Percentiles rank a stretch among this genome's conserved stretches.
Evolutionary conservation across 2,888 invertebrate species (phyloP).

Genomic region (Drosophila ezoana): DNA sequence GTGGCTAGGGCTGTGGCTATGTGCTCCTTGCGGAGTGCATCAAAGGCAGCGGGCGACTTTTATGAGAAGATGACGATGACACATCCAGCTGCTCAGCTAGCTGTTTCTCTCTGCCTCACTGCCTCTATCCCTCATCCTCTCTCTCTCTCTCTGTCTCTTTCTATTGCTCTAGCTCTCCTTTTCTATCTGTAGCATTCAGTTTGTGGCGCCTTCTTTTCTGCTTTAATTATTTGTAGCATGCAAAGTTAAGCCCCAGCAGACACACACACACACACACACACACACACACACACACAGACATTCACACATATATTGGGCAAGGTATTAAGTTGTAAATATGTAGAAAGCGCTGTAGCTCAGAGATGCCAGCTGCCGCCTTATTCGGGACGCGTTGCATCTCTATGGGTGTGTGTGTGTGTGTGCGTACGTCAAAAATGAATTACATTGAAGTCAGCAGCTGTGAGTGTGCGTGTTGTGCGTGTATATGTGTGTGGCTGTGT

Average conservation of each 20-base stretch:
- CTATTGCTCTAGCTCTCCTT: conserved; percentile 2
- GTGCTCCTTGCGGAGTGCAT: conserved; percentile 37
- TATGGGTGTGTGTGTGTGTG: conserved; percentile 3
- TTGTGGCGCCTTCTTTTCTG: conserved; percentile 62
- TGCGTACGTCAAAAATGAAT: conserved; percentile 70
- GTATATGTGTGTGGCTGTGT: conserved; percentile 23
- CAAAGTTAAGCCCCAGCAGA: conserved; percentile 63
- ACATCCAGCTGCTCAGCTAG: conserved; percentile 66
- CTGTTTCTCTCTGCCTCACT: conserved; percentile 28
- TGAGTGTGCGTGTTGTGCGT: conserved; percentile 20
- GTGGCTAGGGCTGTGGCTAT: conserved; percentile 5
- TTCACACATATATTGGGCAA: conserved; percentile 48
- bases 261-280: conserved; percentile 25
- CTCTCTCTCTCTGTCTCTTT: not conserved
- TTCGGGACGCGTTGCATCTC: conserved; percentile 4
- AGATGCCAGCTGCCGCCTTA: conserved; percentile 53
- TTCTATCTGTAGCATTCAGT: conserved; percentile 1
- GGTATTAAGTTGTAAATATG: conserved; percentile 76
- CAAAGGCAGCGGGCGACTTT: conserved; percentile 61
- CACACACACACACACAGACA: conserved; percentile 27
- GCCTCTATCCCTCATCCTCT: not conserved
- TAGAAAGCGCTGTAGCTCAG: conserved; percentile 45
- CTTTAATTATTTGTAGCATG: conserved; percentile 76
- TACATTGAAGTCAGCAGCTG: conserved; percentile 58
- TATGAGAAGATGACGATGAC: conserved; percentile 48